Conservation (phyloP, 2,888 invertebrate species). For the Athalia cordata region DNA sequence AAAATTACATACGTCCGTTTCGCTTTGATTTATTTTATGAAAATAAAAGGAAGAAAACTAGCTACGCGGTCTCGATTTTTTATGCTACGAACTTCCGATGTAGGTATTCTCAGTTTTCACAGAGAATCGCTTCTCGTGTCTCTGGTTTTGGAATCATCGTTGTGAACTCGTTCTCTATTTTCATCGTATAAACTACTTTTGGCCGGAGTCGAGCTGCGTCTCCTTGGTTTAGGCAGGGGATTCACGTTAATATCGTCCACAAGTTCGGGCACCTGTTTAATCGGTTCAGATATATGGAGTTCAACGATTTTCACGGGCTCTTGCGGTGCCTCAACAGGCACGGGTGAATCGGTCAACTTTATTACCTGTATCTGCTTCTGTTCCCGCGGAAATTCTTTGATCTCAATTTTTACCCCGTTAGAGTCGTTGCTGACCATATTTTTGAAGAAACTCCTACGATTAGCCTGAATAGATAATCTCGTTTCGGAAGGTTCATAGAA, state of each 20-base stretch:
- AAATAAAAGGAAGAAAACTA: background rate
- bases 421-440: conserved; percentile 58
- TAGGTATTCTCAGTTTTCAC: conserved; percentile 44
- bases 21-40: no score
- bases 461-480: conserved; percentile 61
- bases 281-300: conserved; percentile 76
- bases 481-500: conserved; percentile 47
- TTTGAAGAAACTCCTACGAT: conserved; percentile 64
- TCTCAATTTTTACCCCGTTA: conserved; percentile 59
- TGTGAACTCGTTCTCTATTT: background rate
- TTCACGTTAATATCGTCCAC: conserved; percentile 61
- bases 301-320: conserved; percentile 72
- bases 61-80: no score
- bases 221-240: conserved; percentile 78
- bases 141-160: conserved; percentile 7
- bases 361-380: conserved; percentile 66
- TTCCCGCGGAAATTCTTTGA: conserved; percentile 64
- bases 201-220: conserved; percentile 67
- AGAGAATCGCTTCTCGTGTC: conserved; percentile 58
- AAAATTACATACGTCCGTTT: background rate
- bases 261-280: conserved; percentile 68
- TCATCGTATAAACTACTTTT: conserved; percentile 13
- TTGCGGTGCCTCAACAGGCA: conserved; percentile 53
- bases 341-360: conserved; percentile 60
- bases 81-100: background rate